A percentile compares a stretch with the other conserved stretches of the same genome.
These are phyloP conservation scores for Trachymyrmex cornetzi DNA, from an alignment of 1,140 invertebrate species.

Conservation along the genomic window DNA sequence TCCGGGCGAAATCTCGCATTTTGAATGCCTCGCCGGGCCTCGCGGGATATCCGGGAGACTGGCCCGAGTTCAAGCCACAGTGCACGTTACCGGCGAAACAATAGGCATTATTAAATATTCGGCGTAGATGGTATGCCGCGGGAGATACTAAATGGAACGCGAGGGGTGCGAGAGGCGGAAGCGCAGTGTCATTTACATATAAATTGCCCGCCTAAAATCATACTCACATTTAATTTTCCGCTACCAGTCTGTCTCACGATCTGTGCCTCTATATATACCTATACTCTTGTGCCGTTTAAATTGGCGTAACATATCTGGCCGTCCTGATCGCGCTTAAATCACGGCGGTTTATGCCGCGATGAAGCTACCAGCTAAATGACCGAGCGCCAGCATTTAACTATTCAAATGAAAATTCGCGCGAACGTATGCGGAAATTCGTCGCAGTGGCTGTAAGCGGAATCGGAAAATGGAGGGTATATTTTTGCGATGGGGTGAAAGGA, in stretches of 20 bases:
- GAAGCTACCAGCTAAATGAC: slow-evolving; percentile 58
- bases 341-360: slow-evolving; percentile 51
- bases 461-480: slow-evolving; percentile 34
- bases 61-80: slow-evolving; percentile 35
- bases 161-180: neutral
- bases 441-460: slow-evolving; percentile 23
- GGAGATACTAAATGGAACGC: slow-evolving; percentile 4
- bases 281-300: slow-evolving; percentile 68
- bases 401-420: slow-evolving; percentile 58
- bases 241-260: slow-evolving; percentile 48
- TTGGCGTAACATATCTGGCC: slow-evolving; percentile 74
- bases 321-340: slow-evolving; percentile 74
- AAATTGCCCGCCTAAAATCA: slow-evolving; percentile 83
- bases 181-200: slow-evolving; percentile 80
- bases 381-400: slow-evolving; percentile 53
- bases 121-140: slow-evolving; percentile 29
- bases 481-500: neutral
- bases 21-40: slow-evolving; percentile 32
- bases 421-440: slow-evolving; percentile 16
- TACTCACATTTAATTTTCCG: slow-evolving; percentile 82
- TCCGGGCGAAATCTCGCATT: slow-evolving; percentile 53
- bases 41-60: slow-evolving; percentile 31
- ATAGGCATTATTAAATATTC: slow-evolving; percentile 72
- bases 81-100: slow-evolving; percentile 60
- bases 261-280: slow-evolving; percentile 3